phyloP scores from a whole-genome alignment of 2,113 vertebrate species.

The Axis porcinus region DNA sequence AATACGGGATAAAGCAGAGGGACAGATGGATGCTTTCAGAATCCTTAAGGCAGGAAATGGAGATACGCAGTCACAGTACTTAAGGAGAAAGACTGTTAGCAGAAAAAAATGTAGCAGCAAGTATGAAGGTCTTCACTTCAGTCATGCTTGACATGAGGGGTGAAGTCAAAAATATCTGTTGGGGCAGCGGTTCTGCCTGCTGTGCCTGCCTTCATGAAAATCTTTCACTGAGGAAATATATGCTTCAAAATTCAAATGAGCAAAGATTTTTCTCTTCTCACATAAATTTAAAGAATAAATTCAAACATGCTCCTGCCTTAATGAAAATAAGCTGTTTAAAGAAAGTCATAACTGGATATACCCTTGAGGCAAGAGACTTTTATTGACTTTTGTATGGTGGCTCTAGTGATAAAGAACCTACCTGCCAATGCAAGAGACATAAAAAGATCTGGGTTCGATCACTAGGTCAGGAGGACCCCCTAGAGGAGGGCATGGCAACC shows the following conservation, averaged over 20 bases:
- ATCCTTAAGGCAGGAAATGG: background rate
- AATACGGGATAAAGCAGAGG: background rate
- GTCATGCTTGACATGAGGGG: background rate
- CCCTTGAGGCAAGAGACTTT: background rate
- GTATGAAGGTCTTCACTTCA: too few relatives aligned
- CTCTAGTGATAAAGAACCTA: background rate
- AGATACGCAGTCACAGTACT: rapidly evolving
- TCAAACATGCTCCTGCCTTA: background rate
- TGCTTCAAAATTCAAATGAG: background rate
- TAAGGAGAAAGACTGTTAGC: background rate
- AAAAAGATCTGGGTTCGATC: background rate
- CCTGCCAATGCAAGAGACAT: background rate
- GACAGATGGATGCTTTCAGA: background rate
- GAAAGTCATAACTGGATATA: background rate
- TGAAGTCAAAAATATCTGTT: background rate
- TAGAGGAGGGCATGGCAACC: background rate
- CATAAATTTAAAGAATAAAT: background rate
- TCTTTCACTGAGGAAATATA: background rate
- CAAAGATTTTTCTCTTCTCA: background rate
- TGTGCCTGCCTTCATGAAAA: background rate
- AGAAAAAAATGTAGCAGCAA: background rate
- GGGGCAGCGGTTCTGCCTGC: background rate
- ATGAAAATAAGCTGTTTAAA: background rate
- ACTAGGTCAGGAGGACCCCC: background rate
- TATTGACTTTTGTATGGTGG: background rate